Evolutionary conservation across 2,888 invertebrate species (phyloP).

Genomic region (Dryocosmus kuriphilus): DNA sequence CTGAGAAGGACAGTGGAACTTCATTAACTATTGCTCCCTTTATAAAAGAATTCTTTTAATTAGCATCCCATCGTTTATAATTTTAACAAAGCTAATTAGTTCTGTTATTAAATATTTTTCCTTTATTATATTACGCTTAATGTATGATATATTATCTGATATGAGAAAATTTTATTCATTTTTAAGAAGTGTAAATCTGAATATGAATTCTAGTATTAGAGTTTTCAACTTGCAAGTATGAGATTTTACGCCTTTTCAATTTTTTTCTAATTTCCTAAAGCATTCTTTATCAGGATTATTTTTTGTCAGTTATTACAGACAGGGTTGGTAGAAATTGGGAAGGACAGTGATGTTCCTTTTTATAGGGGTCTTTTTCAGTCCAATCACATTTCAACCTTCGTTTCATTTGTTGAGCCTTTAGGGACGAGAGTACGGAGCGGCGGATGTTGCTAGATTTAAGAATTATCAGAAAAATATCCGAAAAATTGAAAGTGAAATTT

Average conservation of each 20-base stretch:
- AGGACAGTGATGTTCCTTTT: background rate
- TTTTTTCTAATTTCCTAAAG: background rate
- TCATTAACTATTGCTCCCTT: constrained; percentile 29
- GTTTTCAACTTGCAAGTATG: background rate
- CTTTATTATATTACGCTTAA: background rate
- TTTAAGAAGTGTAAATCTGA: background rate
- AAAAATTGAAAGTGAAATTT: background rate
- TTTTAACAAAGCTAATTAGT: background rate
- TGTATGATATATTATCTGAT: background rate
- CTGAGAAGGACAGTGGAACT: background rate
- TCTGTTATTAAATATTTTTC: background rate
- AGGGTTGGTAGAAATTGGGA: background rate
- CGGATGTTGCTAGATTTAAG: background rate
- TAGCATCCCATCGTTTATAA: background rate
- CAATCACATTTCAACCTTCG: constrained; percentile 27
- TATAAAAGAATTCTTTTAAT: background rate
- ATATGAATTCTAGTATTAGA: background rate
- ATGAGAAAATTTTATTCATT: background rate
- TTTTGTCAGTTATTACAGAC: background rate
- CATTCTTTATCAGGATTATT: background rate
- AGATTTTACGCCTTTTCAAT: background rate
- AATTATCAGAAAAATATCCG: background rate
- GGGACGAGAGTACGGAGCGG: background rate
- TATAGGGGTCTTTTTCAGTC: constrained; percentile 23
- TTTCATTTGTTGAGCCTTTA: constrained; percentile 1